Evolutionary conservation across 2,113 vertebrate genomes (phyloP), one percentile per base, ranked within the genome.

Genomic region (Euleptes europaea): DNA sequence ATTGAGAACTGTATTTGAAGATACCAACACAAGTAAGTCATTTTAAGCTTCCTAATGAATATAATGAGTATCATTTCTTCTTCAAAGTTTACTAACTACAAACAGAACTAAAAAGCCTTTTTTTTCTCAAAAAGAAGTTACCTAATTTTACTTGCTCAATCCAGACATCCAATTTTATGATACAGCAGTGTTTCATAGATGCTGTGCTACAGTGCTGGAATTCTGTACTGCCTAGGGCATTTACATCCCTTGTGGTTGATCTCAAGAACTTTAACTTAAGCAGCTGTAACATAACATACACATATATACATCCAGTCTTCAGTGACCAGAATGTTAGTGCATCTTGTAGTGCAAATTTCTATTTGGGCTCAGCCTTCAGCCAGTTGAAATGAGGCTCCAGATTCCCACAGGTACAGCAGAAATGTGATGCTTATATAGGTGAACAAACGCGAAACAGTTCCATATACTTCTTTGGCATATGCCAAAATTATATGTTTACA

Each of bases 1-100:
- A 66, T 74, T 90, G 74, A 84, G 71, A 93, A 89, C 31, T 87
- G 87, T 87, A 94, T 90, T 92, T 92, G 92, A 93, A 93, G 88
- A 93, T 57, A 82, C 15, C 60, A 84, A 15, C 54, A 63, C 40
- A 86, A 83, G 33, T 2, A 2, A 42, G 35, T 38, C 26, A 51
- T 83, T 84, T 84, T 83, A 85, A 71, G 9, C 78, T 44, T 42
- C 65, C 33, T 69, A 65, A 4, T 47, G n/a, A 54, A 13, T 86
- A 82, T 72, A 67, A 42, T 33, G 11, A 74, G 65, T 51, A 78
- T 5, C 4, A 8, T 2, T 66, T 88, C 33, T 21, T 44, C 5
- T 88, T 83, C 47, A 82, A 69, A 35, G 67, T 6, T 28, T 65
- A 19, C 23, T 88, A 69, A 57, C 33, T 71, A 31, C 51, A 28